Evolutionary conservation across 2,113 vertebrate genomes (phyloP), one percentile per base, ranked within the genome.

Genomic region (Prunella fulvescens): DNA sequence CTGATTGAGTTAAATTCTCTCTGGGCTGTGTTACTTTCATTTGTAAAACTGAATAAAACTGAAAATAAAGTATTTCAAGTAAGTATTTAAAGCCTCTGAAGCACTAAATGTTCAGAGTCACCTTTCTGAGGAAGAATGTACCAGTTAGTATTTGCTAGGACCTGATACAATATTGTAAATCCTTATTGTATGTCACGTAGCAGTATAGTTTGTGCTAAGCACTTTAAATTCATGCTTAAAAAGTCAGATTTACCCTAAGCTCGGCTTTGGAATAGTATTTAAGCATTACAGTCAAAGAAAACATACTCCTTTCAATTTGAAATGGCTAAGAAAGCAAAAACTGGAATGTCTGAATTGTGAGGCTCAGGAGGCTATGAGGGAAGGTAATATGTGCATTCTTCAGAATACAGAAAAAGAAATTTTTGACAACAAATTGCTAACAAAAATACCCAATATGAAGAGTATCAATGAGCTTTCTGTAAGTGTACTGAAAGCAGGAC

Each of bases 211-310:
- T 91, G 51, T 82, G 62, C 45, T 94, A 47, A 48, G 17, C 57
- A 20, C 35, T 94, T 87, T 23, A 56, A 67, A 26, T 82, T 93
- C 76, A 17, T 1, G 1, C 25, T 93, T 82, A 64, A 31, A 62
- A 60, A 14, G 28, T 88, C 42, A 58, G 33, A 77, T 57, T 93
- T 96, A 74, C 9, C 3, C 28, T 91, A 91, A 78, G 26, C 26
- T 91, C 50, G 47, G 57, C 78, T 92, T 86, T 94, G 87, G 84
- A 95, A 80, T 82, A 77, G 18, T 77, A 44, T 85, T 95, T 82
- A 88, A 88, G 47, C 44, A 25, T 70, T 86, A 7, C 70, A 77
- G 81, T 93, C 81, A 90, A 95, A 91, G 74, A 94, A 92, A 92
- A 79, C 42, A 31, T 61, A 31, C 40, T 78, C 24, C 35, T 88